phyloP scores from a whole-genome alignment of 2,888 invertebrate genomes.

The Rotaria macrura region DNA sequence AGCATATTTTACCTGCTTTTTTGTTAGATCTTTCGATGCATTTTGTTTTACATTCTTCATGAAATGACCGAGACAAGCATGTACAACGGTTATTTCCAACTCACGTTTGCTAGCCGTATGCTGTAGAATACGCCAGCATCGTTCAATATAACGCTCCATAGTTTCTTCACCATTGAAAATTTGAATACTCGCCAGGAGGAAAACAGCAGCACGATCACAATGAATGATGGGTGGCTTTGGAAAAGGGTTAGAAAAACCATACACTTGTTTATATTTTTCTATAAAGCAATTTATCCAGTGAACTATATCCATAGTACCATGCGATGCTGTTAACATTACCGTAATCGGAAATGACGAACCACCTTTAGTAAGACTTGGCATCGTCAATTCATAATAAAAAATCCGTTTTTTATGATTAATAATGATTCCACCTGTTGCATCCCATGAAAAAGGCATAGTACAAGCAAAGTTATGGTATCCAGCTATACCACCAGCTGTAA shows the following conservation, averaged over 20 bases:
- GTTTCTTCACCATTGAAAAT: background rate
- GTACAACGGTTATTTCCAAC: background rate
- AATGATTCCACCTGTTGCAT: background rate
- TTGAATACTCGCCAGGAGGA: background rate
- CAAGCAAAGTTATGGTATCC: too few species aligned
- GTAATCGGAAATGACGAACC: background rate
- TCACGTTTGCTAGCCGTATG: background rate
- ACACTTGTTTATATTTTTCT: background rate
- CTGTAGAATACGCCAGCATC: background rate
- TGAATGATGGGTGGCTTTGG: background rate
- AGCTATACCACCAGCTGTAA: too few species aligned
- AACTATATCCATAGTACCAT: background rate
- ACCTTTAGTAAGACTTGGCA: background rate
- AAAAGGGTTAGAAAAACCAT: background rate
- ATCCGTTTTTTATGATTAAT: background rate
- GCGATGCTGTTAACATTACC: background rate
- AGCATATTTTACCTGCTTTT: background rate
- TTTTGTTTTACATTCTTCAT: background rate
- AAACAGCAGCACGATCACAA: background rate
- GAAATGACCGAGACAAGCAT: background rate
- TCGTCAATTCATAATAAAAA: background rate
- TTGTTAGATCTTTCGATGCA: background rate
- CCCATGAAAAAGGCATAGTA: background rate
- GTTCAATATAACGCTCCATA: background rate
- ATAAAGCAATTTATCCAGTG: slow-evolving; percentile 8